Conservation (phyloP, 2,113 vertebrate species). For the Tragelaphus imberbis region DNA sequence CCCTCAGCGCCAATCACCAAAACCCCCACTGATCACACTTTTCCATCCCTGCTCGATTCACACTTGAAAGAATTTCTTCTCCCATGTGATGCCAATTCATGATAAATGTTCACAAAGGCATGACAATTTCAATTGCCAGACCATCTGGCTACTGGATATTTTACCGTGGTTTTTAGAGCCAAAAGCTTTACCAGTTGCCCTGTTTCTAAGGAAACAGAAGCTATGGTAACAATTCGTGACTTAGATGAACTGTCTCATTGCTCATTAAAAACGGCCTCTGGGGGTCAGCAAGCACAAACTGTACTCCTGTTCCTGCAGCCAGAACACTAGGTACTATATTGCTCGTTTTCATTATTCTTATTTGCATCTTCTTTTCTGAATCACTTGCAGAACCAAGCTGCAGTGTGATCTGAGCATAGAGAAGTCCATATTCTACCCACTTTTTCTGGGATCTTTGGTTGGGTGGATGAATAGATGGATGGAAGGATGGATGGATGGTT, state of each 20-base stretch:
- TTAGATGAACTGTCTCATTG: constrained; percentile 55
- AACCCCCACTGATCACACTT: constrained; percentile 12
- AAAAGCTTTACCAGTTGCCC: constrained; percentile 49
- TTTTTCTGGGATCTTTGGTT: background rate
- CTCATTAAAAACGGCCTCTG: constrained; percentile 35
- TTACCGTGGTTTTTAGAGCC: constrained; percentile 58
- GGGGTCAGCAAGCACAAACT: constrained; percentile 43
- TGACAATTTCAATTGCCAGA: constrained; percentile 67
- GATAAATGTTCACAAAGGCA: constrained; percentile 71
- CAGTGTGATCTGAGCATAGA: background rate
- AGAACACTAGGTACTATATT: background rate
- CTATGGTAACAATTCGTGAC: constrained; percentile 56
- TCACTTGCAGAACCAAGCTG: background rate
- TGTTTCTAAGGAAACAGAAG: constrained; percentile 70
- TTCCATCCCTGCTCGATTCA: background rate
- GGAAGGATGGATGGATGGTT: background rate
- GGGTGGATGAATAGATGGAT: background rate
- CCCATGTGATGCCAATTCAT: constrained; percentile 56
- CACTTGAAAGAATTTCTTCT: constrained; percentile 56
- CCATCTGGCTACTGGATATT: constrained; percentile 72
- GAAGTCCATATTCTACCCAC: background rate
- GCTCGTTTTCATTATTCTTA: constrained; percentile 11
- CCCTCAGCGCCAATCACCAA: constrained; percentile 10
- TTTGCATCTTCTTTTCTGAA: background rate
- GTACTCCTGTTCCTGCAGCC: background rate